Conservation (phyloP, 2,113 vertebrate species). For the Carassius gibelio region DNA sequence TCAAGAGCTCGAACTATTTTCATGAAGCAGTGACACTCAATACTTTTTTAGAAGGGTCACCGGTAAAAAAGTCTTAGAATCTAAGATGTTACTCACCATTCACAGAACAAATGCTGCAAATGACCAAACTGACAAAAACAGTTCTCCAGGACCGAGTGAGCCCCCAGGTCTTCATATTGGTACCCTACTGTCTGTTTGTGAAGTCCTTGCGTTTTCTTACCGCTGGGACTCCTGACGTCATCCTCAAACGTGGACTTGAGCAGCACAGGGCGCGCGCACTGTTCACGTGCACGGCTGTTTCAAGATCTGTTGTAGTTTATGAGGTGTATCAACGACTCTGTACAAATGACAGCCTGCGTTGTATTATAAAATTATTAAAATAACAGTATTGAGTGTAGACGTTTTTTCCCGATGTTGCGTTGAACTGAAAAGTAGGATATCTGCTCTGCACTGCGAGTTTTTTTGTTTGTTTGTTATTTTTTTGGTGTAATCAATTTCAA, state of each 20-base stretch:
- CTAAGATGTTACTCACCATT: conserved; percentile 53
- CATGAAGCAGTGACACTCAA: neutral
- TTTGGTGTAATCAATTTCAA: neutral
- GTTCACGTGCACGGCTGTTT: neutral
- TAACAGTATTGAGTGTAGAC: neutral
- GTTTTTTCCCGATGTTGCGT: neutral
- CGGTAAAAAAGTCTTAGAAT: too few relatives aligned
- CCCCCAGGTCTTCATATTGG: conserved; percentile 50
- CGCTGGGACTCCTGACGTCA: conserved; percentile 36
- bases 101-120: conserved; percentile 50
- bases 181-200: conserved; percentile 38
- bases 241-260: conserved; percentile 19
- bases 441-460: neutral
- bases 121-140: conserved; percentile 28
- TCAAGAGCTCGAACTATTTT: neutral
- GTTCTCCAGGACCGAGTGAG: conserved; percentile 10
- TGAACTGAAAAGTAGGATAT: neutral
- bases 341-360: neutral
- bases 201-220: conserved; percentile 17
- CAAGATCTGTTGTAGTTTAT: neutral
- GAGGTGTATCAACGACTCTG: neutral
- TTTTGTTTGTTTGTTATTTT: neutral
- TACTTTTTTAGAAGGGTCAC: neutral
- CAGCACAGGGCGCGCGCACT: neutral
- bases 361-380: neutral